Evolutionary conservation across 30 jellyfish, hydroid and myxozoan genomes (phyloP), one percentile per base, ranked within the genome.

Genomic region (Chrysaora quinquecirrha): DNA sequence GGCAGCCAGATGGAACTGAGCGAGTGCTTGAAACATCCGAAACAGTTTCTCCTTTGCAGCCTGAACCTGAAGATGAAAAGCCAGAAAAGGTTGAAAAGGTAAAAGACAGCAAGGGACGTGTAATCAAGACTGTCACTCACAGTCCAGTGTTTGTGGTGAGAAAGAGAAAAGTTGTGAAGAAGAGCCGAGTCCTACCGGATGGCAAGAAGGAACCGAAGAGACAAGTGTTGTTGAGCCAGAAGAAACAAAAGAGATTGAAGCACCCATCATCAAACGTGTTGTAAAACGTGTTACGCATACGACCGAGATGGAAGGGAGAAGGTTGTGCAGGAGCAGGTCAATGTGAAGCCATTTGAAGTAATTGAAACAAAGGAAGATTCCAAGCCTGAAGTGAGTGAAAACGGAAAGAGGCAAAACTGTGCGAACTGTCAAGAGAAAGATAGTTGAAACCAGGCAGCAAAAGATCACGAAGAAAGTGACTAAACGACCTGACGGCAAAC

Each of bases 401-500:
- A 38, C 6, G 54, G 54, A 38, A 14, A 38, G 14, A 38, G 54
- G 54, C 54, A 38, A 38, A 14, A 38, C 6, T 14, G 54, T 38
- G 54, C 54, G 54, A 71, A n/a, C 81, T 7, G 33, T 62, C 54
- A 78, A 80, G 64, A 64, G 84, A 75, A 47, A 64, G 64, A 50
- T 67, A 19, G 84, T 64, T 30, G 54, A 38, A 14, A 38, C 54
- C 11, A 38, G 54, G 14, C 54, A 38, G 54, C 54, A 38, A 38
- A 38, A 38, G 11, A 38, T 38, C 54, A 38, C 11, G 54, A 64
- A 66, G 58, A 64, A 47, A 20, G 90, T 80, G 29, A 66, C 73
- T 38, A 38, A 80, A 54, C 23, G 12, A 64, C 75, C 75, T 22
- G 90, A 80, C 34, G 90, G 84, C 38, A 35, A 48, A 62, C 82